These are phyloP conservation scores for Umimayanthus chanpuru DNA, from an alignment of 92 coral and sea anemone species.

Conservation along the genomic window DNA sequence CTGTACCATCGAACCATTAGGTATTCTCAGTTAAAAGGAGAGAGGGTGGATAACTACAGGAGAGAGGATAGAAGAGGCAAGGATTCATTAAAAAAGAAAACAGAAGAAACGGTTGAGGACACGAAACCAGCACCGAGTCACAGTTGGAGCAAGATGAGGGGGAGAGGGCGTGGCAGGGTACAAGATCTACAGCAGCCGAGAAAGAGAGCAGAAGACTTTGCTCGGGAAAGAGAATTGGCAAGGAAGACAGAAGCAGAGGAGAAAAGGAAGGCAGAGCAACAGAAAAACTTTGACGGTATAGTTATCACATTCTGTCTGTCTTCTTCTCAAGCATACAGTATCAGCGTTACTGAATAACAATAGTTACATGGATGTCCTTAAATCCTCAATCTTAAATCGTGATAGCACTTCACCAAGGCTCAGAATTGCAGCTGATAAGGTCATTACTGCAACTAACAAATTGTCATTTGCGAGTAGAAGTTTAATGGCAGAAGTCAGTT, in stretches of 20 bases:
- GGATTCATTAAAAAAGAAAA: conserved; percentile 29
- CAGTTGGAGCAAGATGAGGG: conserved; percentile 83
- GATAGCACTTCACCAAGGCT: neutral
- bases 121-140: conserved; percentile 49
- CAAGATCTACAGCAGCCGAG: conserved; percentile 76
- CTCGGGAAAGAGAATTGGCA: conserved; percentile 87
- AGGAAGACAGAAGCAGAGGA: conserved; percentile 64
- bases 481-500: too few relatives aligned
- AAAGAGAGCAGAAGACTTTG: conserved; percentile 95
- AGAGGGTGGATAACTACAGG: conserved; percentile 7
- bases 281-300: conserved; percentile 68
- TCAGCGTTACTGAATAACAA: neutral
- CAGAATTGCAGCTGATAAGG: too few relatives aligned
- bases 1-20: neutral
- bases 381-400: too few relatives aligned
- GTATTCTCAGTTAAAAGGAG: neutral
- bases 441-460: too few relatives aligned
- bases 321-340: neutral
- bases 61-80: conserved; percentile 40
- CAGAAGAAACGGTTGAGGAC: conserved; percentile 38
- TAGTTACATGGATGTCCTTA: neutral
- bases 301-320: neutral
- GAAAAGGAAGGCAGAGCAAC: conserved; percentile 51
- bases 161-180: conserved; percentile 81
- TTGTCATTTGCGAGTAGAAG: too few relatives aligned